Evolutionary conservation across 2,797 vertebrate species (phyloP), one percentile per base, ranked within the genome.

Genomic region (Spatula clypeata): DNA sequence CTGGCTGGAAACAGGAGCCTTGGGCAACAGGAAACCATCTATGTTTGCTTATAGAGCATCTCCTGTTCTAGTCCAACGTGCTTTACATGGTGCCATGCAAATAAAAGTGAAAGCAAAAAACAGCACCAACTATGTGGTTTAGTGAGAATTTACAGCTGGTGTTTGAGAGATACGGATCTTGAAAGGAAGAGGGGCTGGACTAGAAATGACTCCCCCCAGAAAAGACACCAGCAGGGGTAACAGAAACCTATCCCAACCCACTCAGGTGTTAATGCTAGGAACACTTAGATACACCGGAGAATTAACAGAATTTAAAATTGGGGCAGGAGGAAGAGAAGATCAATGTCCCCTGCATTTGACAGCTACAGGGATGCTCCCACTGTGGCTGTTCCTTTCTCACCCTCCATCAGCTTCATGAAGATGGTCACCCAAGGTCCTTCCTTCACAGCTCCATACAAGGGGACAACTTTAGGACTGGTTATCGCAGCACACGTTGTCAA

Each of bases 331-430:
- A 89, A 45, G 53, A 71, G 31, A 62, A 86, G 64, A 13, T 64
- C 86, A 64, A 1, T 0, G 34, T 13, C 71, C 13, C 14, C 34
- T 32, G 70, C 13, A 3, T 17, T 31, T 62, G 81, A 20, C 27
- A 40, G 67, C 13, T 40, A 19, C 83, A 80, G 8, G 0, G n/a
- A 23, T 34, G 57, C 31, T 38, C 20, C 31, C 81, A 36, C 0
- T 53, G 74, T 3, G 23, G 15, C 31, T 85, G 61, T 31, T 36
- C 81, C 82, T 53, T 92, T 29, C 96, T 98, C 95, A 99, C 99
- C 99, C 94, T 99, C 98, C 96, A 99, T 99, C 47, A 98, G 98
- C 82, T 99, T 99, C 99, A 99, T 99, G 94, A 99, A 98, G 88
- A 99, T 98, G 77, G 99, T 97, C 20, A 99, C 97, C 95, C 98